phyloP scores from a whole-genome alignment of 2,797 vertebrate species.

The Karalla daura region DNA sequence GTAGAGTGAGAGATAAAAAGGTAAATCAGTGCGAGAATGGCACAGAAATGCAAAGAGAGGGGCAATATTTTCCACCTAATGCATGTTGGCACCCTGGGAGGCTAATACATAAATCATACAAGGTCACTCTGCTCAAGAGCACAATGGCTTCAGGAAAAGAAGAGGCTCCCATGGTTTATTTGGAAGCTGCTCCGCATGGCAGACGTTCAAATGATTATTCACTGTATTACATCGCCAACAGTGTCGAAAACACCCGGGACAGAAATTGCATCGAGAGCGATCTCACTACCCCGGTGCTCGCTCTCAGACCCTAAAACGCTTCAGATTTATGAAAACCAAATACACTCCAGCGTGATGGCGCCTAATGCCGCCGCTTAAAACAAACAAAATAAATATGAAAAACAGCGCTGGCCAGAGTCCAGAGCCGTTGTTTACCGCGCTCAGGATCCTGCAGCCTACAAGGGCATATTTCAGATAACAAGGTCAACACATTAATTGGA shows the following conservation, averaged over 20 bases:
- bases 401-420: not conserved
- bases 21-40: conserved; percentile 9
- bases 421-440: conserved; percentile 40
- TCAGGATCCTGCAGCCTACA: conserved; percentile 40
- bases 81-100: conserved; percentile 39
- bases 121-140: conserved; percentile 59
- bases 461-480: conserved; percentile 70
- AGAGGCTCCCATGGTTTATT: conserved; percentile 45
- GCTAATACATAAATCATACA: conserved; percentile 69
- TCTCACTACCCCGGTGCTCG: conserved; percentile 5
- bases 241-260: conserved; percentile 40
- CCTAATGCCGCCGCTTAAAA: not conserved
- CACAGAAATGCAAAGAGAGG: conserved; percentile 38
- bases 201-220: conserved; percentile 66
- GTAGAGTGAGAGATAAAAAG: conserved; percentile 20
- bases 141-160: conserved; percentile 55
- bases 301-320: conserved; percentile 19
- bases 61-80: conserved; percentile 44
- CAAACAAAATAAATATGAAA: too few species aligned
- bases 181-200: conserved; percentile 47
- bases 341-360: conserved; percentile 19
- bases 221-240: conserved; percentile 51
- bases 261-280: conserved; percentile 44
- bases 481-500: conserved; percentile 77
- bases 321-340: conserved; percentile 35